Conservation (phyloP, 2,113 vertebrate genomes). For the Rhadina sibilatrix region DNA sequence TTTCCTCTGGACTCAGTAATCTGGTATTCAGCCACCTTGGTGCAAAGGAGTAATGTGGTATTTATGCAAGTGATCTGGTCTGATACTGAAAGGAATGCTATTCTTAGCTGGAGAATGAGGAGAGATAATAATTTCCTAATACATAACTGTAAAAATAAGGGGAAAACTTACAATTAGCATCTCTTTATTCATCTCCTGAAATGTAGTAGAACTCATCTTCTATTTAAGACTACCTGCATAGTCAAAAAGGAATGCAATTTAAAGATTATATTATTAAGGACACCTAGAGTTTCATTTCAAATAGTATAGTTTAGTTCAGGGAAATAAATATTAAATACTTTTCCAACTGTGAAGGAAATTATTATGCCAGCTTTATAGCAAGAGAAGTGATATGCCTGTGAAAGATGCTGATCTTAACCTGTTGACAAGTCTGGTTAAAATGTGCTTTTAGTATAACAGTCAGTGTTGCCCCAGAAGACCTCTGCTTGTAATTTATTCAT, state of each 20-base stretch:
- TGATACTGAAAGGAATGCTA: neutral
- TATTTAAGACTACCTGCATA: neutral
- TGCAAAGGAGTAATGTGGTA: neutral
- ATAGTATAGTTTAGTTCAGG: neutral
- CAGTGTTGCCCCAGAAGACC: neutral
- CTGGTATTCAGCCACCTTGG: neutral
- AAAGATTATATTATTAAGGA: neutral
- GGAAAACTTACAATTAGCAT: neutral
- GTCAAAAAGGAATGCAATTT: neutral
- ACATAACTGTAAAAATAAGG: neutral
- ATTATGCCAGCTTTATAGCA: conserved; percentile 25
- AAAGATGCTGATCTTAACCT: conserved; percentile 47
- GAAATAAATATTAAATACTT: conserved; percentile 51
- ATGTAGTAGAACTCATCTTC: neutral
- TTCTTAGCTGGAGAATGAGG: neutral
- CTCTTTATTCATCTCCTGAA: neutral
- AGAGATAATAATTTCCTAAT: neutral
- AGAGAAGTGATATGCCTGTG: neutral
- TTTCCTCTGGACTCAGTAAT: neutral
- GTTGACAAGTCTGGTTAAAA: conserved; percentile 48
- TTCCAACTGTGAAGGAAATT: conserved; percentile 44
- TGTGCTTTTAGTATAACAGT: neutral
- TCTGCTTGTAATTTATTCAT: neutral
- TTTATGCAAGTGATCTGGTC: neutral
- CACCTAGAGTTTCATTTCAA: conserved; percentile 16